These are phyloP conservation scores for Odontesthes bonariensis DNA, from an alignment of 2,113 vertebrate genomes.

Conservation along the genomic window DNA sequence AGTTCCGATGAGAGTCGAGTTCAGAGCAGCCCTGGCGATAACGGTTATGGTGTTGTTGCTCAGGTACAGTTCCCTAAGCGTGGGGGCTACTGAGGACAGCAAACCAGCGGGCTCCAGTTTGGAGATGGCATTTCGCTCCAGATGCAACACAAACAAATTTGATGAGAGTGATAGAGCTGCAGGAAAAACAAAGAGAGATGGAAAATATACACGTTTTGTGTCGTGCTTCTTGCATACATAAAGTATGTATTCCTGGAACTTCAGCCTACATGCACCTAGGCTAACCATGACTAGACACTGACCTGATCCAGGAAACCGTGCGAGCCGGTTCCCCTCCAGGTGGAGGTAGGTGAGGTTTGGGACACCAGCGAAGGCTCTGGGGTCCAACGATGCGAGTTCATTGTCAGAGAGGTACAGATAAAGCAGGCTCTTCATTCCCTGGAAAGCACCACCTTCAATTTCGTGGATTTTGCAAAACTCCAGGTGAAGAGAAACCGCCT, in stretches of 20 bases:
- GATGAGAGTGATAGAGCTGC: slow-evolving; percentile 80
- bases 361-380: slow-evolving; percentile 80
- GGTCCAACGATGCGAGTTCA: slow-evolving; percentile 79
- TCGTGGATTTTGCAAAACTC: slow-evolving; percentile 84
- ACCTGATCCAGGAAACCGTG: slow-evolving; percentile 78
- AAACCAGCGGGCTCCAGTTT: slow-evolving; percentile 75
- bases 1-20: slow-evolving; percentile 80
- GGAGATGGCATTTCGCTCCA: slow-evolving; percentile 86
- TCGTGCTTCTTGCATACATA: background rate
- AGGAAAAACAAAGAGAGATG: slow-evolving; percentile 19
- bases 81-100: slow-evolving; percentile 68
- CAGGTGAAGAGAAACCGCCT: slow-evolving; percentile 90
- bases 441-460: slow-evolving; percentile 82
- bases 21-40: slow-evolving; percentile 76
- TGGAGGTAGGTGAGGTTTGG: slow-evolving; percentile 87
- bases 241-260: background rate
- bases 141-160: slow-evolving; percentile 87
- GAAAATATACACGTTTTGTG: background rate
- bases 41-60: slow-evolving; percentile 80
- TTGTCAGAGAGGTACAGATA: slow-evolving; percentile 94
- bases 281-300: slow-evolving; percentile 12
- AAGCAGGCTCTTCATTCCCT: slow-evolving; percentile 85
- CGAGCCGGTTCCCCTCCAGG: slow-evolving; percentile 88
- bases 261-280: background rate
- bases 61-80: slow-evolving; percentile 86